phyloP scores from a whole-genome alignment of 2,113 vertebrate species.

The Centropus bengalensis region DNA sequence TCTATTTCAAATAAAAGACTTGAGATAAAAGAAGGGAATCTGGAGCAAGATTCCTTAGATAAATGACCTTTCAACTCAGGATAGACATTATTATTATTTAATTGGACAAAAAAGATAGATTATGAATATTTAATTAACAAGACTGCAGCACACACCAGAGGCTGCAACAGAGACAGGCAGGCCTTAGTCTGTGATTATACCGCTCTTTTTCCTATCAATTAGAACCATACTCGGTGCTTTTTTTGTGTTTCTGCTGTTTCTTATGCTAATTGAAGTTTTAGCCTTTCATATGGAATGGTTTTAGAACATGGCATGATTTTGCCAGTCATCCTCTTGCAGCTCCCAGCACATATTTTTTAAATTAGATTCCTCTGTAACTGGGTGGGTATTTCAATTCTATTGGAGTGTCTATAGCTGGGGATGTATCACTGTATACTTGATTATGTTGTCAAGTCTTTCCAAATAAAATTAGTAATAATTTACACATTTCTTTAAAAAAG shows the following conservation, averaged over 20 bases:
- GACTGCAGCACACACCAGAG: not conserved
- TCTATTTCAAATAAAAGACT: not conserved
- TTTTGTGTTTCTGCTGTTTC: not conserved
- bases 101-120: not conserved
- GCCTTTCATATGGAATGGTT: not conserved
- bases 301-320: not conserved
- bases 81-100: slow-evolving; percentile 5
- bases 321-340: not conserved
- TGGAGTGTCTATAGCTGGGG: not conserved
- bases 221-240: not conserved
- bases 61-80: slow-evolving; percentile 32
- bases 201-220: not conserved
- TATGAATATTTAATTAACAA: slow-evolving; percentile 24
- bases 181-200: not conserved
- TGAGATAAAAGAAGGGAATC: not conserved
- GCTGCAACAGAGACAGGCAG: not conserved
- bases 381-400: rapidly evolving
- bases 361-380: not conserved
- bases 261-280: not conserved
- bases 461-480: not conserved
- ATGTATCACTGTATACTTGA: not conserved
- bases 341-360: not conserved
- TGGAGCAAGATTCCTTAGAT: not conserved
- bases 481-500: not conserved
- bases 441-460: not conserved